A percentile compares a stretch with the other conserved stretches of the same genome.
These are phyloP conservation scores for Phortica okadai DNA, from an alignment of 2,888 invertebrate species.

Conservation along the genomic window DNA sequence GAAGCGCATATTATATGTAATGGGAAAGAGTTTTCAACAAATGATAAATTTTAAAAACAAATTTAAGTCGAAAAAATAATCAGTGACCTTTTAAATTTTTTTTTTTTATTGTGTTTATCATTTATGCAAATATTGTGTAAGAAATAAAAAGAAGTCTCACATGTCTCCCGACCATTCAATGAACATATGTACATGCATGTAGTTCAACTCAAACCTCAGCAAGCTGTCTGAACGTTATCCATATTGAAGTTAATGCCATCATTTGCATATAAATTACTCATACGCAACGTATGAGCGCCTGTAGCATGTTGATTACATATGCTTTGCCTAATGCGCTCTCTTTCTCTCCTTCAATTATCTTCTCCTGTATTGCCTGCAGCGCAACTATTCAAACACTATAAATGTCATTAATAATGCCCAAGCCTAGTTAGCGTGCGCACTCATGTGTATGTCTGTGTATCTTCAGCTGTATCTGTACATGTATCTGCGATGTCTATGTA, in stretches of 20 bases:
- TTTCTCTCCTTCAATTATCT: neutral
- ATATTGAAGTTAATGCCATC: constrained; percentile 8
- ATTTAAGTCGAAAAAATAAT: too few species aligned
- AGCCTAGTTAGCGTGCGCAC: constrained; percentile 30
- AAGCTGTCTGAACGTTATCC: neutral
- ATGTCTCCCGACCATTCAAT: neutral
- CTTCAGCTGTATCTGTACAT: neutral
- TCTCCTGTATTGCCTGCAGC: neutral
- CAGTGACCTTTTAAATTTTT: too few species aligned
- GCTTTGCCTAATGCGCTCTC: neutral
- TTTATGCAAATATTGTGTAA: too few species aligned
- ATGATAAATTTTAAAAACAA: too few species aligned
- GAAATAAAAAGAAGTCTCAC: too few species aligned
- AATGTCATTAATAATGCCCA: constrained; percentile 13
- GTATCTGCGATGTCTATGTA: constrained; percentile 26
- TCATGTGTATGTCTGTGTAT: constrained; percentile 2
- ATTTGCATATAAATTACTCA: constrained; percentile 30
- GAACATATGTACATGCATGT: neutral
- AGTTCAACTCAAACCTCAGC: neutral
- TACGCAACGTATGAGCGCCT: constrained; percentile 1
- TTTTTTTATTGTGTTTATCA: too few species aligned
- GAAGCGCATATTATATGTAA: too few species aligned
- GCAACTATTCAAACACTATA: constrained; percentile 13
- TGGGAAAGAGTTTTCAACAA: too few species aligned
- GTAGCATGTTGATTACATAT: neutral